Conservation (phyloP, 2,113 vertebrate species). For the Elephas maximus region DNA sequence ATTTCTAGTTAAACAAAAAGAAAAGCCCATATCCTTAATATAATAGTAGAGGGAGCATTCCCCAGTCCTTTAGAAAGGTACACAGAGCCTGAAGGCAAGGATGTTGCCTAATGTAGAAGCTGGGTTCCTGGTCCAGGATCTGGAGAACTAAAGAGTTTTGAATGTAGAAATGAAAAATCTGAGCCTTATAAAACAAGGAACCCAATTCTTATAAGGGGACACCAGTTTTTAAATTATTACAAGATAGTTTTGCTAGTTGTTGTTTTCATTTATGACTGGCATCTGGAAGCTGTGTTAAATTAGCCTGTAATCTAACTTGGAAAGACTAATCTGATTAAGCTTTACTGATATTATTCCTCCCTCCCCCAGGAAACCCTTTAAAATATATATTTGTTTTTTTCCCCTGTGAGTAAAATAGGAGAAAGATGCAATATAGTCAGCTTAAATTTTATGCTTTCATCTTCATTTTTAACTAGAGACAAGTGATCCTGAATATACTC, state of each 20-base stretch:
- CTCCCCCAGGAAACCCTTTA: neutral
- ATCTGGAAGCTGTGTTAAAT: neutral
- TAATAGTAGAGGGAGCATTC: neutral
- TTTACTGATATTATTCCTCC: neutral
- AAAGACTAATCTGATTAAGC: constrained; percentile 31
- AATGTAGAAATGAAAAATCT: neutral
- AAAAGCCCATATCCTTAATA: neutral
- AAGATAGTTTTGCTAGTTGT: neutral
- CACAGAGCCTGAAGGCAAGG: neutral
- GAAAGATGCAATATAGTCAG: neutral
- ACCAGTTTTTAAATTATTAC: neutral
- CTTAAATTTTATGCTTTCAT: neutral
- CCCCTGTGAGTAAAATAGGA: neutral
- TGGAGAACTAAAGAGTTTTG: neutral
- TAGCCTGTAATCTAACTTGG: constrained; percentile 27
- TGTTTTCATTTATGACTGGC: constrained; percentile 14
- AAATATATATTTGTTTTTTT: neutral
- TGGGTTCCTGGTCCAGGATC: neutral
- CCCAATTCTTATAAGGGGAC: neutral
- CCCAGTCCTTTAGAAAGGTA: neutral
- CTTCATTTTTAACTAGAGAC: constrained; percentile 1
- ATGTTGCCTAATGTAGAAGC: neutral
- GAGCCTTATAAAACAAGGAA: neutral
- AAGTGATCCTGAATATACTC: constrained; percentile 29
- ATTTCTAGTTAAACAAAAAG: constrained; percentile 42